phyloP scores from a whole-genome alignment of 2,888 invertebrate species.

The Phaedon cochleariae region DNA sequence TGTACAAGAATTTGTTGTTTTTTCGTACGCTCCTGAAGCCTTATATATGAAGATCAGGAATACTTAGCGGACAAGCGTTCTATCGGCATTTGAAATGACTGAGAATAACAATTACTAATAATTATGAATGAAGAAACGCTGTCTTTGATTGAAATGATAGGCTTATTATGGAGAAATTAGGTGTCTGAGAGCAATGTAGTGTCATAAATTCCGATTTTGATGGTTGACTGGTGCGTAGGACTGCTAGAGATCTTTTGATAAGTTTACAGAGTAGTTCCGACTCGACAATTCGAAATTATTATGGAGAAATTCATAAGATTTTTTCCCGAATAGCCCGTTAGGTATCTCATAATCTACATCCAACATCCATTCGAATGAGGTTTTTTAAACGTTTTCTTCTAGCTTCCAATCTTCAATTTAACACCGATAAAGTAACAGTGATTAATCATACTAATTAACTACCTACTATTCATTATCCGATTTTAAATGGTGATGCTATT shows the following conservation, averaged over 20 bases:
- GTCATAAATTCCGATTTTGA: constrained; percentile 5
- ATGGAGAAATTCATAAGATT: too few relatives aligned
- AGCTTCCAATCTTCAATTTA: too few relatives aligned
- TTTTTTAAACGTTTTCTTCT: too few relatives aligned
- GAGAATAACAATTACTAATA: constrained; percentile 5
- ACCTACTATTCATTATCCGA: too few relatives aligned
- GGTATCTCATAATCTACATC: too few relatives aligned
- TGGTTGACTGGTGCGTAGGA: constrained; percentile 9
- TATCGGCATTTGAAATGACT: constrained; percentile 10
- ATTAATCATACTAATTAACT: background rate
- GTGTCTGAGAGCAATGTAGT: constrained; percentile 1
- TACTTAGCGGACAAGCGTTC: background rate
- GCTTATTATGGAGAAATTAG: constrained; percentile 19
- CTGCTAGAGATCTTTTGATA: background rate
- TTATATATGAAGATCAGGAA: background rate
- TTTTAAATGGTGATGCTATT: background rate
- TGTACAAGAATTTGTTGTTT: too few relatives aligned
- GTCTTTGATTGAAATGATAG: constrained; percentile 13
- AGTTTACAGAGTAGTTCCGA: background rate
- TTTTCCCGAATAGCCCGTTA: too few relatives aligned
- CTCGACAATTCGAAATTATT: background rate
- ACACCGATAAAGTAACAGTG: too few relatives aligned
- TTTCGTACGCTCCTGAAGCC: too few relatives aligned
- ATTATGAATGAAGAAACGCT: constrained; percentile 13
- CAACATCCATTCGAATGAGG: too few relatives aligned